Evolutionary conservation across 1,140 invertebrate species (phyloP).

Genomic region (Helicoverpa zea): DNA sequence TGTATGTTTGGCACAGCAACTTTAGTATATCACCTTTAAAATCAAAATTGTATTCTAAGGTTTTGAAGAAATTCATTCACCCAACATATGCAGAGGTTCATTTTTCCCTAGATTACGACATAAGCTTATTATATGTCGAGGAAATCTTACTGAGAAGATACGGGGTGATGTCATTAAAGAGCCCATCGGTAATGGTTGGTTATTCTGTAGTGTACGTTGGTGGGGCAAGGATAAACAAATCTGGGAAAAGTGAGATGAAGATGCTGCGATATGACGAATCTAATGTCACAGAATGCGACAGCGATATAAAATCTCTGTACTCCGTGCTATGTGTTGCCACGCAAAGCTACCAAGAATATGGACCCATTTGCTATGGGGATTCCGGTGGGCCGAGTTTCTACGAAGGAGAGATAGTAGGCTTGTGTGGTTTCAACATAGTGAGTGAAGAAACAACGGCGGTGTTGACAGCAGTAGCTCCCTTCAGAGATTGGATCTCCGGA

Average conservation of each 20-base stretch:
- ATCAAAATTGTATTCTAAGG: slow-evolving; percentile 9
- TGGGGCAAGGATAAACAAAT: neutral
- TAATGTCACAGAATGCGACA: neutral
- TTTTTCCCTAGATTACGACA: slow-evolving; percentile 8
- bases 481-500: neutral
- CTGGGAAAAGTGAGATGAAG: neutral
- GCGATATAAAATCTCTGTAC: neutral
- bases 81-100: neutral
- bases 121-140: neutral
- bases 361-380: neutral
- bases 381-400: neutral
- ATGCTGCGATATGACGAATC: neutral
- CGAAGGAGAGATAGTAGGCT: neutral
- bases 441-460: neutral
- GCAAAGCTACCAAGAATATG: too few relatives aligned
- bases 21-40: slow-evolving; percentile 8
- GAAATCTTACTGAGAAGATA: neutral
- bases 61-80: neutral
- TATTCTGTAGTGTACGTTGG: neutral
- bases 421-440: neutral
- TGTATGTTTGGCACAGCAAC: slow-evolving; percentile 12
- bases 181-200: neutral
- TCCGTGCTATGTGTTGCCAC: neutral
- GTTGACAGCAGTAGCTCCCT: slow-evolving; percentile 2
- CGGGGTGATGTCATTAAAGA: neutral